A percentile compares a stretch with the other conserved stretches of the same genome.
Evolutionary conservation across 2,888 invertebrate species (phyloP).

Genomic region (Fabriciana adippe): DNA sequence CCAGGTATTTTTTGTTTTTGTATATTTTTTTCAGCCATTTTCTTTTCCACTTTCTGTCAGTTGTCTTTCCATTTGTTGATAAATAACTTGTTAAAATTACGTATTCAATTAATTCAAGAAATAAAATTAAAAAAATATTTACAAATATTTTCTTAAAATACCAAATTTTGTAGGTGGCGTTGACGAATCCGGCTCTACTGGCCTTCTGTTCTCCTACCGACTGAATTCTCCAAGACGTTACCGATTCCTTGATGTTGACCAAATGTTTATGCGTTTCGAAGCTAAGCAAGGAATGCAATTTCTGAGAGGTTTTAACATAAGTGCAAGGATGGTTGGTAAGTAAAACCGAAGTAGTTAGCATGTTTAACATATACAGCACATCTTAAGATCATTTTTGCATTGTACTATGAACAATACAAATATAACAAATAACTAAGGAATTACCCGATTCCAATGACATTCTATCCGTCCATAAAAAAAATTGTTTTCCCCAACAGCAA

Average conservation of each 20-base stretch:
- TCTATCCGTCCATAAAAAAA: too few relatives aligned
- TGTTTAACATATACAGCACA: too few relatives aligned
- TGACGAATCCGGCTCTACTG: conserved; percentile 55
- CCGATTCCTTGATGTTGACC: conserved; percentile 62
- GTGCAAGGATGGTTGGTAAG: conserved; percentile 65
- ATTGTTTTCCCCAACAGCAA: too few relatives aligned
- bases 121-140: too few relatives aligned
- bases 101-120: too few relatives aligned
- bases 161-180: conserved; percentile 53
- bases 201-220: conserved; percentile 63
- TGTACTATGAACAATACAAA: too few relatives aligned
- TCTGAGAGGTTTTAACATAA: conserved; percentile 60
- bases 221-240: conserved; percentile 54
- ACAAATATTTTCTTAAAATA: neutral
- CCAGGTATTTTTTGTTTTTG: conserved; percentile 53
- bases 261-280: conserved; percentile 65
- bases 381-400: too few relatives aligned
- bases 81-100: too few relatives aligned
- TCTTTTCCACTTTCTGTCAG: neutral
- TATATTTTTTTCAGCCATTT: neutral
- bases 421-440: too few relatives aligned
- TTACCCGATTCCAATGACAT: too few relatives aligned
- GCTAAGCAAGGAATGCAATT: conserved; percentile 46
- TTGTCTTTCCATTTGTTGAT: too few relatives aligned
- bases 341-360: conserved; percentile 23